phyloP scores from a whole-genome alignment of 1,140 invertebrate genomes.

The Holcopasites calliopsidis region DNA sequence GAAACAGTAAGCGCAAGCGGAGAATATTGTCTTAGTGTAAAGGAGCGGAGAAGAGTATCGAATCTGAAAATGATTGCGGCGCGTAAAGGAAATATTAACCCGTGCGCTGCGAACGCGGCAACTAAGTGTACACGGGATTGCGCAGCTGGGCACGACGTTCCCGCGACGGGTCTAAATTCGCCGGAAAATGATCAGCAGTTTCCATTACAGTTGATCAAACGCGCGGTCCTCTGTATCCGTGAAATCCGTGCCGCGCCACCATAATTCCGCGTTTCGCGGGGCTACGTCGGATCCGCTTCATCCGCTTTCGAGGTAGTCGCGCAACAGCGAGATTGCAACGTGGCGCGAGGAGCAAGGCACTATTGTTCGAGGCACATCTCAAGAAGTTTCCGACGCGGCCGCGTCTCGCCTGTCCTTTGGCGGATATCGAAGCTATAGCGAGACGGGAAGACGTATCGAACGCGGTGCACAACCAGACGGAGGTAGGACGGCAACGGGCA shows the following conservation, averaged over 20 bases:
- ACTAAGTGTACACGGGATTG: too few species aligned
- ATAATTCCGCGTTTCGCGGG: neutral
- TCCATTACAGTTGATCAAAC: neutral
- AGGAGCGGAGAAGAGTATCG: too few species aligned
- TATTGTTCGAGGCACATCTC: constrained; percentile 19
- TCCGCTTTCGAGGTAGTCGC: neutral
- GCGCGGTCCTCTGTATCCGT: neutral
- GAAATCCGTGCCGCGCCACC: neutral
- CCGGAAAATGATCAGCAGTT: neutral
- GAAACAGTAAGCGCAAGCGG: too few species aligned
- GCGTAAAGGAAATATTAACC: too few species aligned
- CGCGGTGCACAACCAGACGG: neutral
- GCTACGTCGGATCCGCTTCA: neutral
- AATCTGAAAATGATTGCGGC: too few species aligned
- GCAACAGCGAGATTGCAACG: constrained; percentile 18
- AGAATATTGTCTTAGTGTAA: too few species aligned
- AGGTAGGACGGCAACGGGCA: neutral
- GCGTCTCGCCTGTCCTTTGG: neutral
- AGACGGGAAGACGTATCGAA: constrained; percentile 43
- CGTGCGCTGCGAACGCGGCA: too few species aligned
- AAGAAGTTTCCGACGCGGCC: constrained; percentile 23
- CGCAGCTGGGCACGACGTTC: too few species aligned
- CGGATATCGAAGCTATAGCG: neutral
- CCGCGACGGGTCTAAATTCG: too few species aligned
- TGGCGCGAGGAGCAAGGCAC: neutral